Conservation (phyloP, 2,797 vertebrate species). For the Anomalospiza imberbis region DNA sequence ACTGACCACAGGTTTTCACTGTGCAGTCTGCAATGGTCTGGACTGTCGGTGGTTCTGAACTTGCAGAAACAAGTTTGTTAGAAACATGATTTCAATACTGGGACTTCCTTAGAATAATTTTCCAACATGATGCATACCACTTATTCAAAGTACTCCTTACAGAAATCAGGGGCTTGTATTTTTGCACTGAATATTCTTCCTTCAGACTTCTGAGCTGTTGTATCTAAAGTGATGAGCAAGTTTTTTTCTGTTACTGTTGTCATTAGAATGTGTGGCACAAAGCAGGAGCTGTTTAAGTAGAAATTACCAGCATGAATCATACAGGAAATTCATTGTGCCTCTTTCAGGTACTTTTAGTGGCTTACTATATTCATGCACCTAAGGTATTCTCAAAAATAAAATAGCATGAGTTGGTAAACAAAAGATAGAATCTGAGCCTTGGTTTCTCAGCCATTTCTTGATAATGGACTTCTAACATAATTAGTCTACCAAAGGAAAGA, state of each 20-base stretch:
- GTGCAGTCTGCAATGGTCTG: neutral
- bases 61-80: neutral
- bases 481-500: neutral
- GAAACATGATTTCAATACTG: neutral
- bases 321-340: neutral
- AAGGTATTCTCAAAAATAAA: neutral
- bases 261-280: neutral
- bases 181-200: neutral
- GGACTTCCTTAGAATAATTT: neutral
- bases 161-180: neutral
- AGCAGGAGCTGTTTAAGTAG: neutral
- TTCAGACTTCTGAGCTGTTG: neutral
- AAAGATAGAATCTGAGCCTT: neutral
- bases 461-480: neutral
- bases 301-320: neutral
- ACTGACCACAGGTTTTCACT: neutral
- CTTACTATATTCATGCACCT: neutral
- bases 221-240: neutral
- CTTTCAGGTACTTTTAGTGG: neutral
- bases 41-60: neutral
- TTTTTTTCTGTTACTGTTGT: neutral
- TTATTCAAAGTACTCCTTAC: neutral
- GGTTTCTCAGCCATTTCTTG: neutral
- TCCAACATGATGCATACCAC: neutral
- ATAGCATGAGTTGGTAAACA: neutral